Conservation (phyloP, 2,113 vertebrate genomes). For the Zapornia atra region DNA sequence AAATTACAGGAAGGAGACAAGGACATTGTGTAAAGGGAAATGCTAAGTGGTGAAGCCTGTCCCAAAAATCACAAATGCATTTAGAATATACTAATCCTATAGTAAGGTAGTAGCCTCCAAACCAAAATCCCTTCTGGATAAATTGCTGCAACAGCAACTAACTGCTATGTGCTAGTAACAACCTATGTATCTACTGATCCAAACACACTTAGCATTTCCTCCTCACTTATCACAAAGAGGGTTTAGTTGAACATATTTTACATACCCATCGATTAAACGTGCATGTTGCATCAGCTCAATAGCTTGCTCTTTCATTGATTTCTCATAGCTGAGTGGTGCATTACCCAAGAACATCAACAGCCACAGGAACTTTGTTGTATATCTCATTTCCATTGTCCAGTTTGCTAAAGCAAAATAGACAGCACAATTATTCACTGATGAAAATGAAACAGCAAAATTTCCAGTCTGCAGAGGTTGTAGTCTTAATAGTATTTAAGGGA, state of each 20-base stretch:
- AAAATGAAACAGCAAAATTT: background rate
- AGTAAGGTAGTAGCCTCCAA: background rate
- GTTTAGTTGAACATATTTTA: background rate
- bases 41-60: background rate
- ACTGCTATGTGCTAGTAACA: background rate
- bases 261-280: constrained; percentile 86
- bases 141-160: background rate
- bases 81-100: background rate
- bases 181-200: background rate
- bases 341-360: constrained; percentile 2
- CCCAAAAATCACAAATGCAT: background rate
- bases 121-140: background rate
- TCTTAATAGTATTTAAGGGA: background rate
- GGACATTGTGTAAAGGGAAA: background rate
- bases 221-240: background rate
- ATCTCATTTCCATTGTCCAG: background rate
- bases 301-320: constrained; percentile 37
- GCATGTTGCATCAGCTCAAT: constrained; percentile 76
- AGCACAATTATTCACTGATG: background rate
- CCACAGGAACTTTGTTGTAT: background rate
- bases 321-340: constrained; percentile 37
- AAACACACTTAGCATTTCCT: background rate
- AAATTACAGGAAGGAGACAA: background rate
- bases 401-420: background rate
- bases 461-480: background rate